These are phyloP conservation scores for Acanthococcus lagerstroemiae DNA, from an alignment of 2,888 invertebrate species.

Conservation along the genomic window DNA sequence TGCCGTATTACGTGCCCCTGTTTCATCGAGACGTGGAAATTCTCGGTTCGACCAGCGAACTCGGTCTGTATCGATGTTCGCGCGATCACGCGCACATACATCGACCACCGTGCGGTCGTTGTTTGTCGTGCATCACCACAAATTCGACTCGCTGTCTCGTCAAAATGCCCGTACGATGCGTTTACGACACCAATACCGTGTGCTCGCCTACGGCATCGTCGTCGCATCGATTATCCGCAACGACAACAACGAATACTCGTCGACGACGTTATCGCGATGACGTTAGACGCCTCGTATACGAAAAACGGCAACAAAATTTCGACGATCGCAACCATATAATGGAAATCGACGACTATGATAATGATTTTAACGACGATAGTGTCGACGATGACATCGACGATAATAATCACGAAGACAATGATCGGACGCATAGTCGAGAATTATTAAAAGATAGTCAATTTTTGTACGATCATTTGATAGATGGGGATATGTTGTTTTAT, in stretches of 20 bases:
- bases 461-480: neutral
- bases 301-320: no score
- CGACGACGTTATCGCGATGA: no score
- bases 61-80: neutral
- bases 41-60: neutral
- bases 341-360: no score
- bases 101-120: slow-evolving; percentile 1
- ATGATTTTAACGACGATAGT: no score
- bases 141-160: neutral
- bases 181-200: neutral
- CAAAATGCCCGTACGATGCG: neutral
- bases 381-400: no score
- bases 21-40: neutral
- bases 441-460: neutral
- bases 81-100: neutral
- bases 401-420: no score
- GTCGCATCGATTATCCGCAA: no score
- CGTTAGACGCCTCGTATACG: no score
- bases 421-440: neutral
- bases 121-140: neutral
- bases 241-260: no score
- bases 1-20: neutral
- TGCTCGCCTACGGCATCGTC: no score
- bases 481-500: neutral
- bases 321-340: no score